phyloP scores from a whole-genome alignment of 2,888 invertebrate species.

The Mactromeris polynyma region DNA sequence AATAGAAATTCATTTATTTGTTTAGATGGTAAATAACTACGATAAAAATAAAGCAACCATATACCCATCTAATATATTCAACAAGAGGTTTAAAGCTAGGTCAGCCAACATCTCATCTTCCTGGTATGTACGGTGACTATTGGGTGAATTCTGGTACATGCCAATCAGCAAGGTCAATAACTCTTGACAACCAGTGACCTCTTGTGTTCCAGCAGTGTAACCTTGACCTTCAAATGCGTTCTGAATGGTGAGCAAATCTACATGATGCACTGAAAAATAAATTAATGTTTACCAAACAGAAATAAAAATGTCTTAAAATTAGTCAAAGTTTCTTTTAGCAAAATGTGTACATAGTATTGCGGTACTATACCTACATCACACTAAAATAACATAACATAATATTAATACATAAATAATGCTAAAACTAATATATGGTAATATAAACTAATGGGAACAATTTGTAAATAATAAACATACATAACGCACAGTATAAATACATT shows the following conservation, averaged over 20 bases:
- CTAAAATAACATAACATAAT: too few relatives aligned
- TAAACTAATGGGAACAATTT: too few relatives aligned
- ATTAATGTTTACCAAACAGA: too few relatives aligned
- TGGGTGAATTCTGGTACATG: slow-evolving; percentile 88
- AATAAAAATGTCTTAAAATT: too few relatives aligned
- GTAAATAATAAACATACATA: too few relatives aligned
- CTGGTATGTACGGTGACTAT: slow-evolving; percentile 57
- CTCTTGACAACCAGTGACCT: slow-evolving; percentile 91
- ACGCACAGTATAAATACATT: too few relatives aligned
- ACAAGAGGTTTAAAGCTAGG: slow-evolving; percentile 82
- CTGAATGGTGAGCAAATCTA: slow-evolving; percentile 89
- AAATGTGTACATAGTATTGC: too few relatives aligned
- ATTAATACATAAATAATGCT: too few relatives aligned
- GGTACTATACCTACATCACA: too few relatives aligned
- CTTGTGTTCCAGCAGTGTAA: slow-evolving; percentile 90
- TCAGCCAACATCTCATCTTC: slow-evolving; percentile 85
- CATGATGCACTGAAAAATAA: slow-evolving; percentile 88
- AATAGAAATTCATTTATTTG: too few relatives aligned
- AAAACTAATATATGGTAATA: too few relatives aligned
- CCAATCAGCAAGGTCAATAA: slow-evolving; percentile 92
- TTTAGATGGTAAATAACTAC: background rate
- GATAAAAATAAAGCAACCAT: slow-evolving; percentile 43
- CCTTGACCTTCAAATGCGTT: slow-evolving; percentile 92
- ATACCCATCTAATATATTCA: slow-evolving; percentile 84
- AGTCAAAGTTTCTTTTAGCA: too few relatives aligned